These are phyloP conservation scores for Linnaemya vulpina DNA, from an alignment of 2,888 invertebrate genomes.

Conservation along the genomic window DNA sequence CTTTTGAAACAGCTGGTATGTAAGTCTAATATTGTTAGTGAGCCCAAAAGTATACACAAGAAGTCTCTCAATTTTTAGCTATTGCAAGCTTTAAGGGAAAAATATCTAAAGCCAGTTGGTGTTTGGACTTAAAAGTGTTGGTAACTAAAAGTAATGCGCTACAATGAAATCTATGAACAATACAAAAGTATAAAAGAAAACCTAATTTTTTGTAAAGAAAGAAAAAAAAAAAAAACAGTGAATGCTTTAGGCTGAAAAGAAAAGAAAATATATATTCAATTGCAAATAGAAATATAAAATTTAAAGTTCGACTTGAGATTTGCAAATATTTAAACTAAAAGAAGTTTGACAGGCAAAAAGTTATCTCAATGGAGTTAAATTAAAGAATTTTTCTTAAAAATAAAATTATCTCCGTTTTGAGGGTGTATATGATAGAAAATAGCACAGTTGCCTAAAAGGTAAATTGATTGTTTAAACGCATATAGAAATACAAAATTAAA, in stretches of 20 bases:
- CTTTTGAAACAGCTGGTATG: constrained; percentile 63
- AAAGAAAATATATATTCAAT: not conserved
- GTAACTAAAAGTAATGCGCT: constrained; percentile 52
- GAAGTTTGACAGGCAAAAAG: not conserved
- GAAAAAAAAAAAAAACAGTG: constrained; percentile 27
- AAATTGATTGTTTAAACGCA: not conserved
- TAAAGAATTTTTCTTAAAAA: not conserved
- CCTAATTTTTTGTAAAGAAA: constrained; percentile 16
- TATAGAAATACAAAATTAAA: not conserved
- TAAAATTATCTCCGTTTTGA: not conserved
- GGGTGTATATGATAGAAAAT: constrained; percentile 18
- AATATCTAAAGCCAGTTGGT: constrained; percentile 58
- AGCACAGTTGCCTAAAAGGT: constrained; percentile 37
- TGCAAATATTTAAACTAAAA: constrained; percentile 18
- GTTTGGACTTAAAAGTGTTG: constrained; percentile 60
- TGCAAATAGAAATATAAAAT: not conserved
- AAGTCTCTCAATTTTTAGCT: constrained; percentile 51
- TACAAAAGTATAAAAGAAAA: constrained; percentile 43
- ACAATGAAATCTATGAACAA: constrained; percentile 25
- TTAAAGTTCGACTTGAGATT: constrained; percentile 2
- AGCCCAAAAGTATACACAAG: constrained; percentile 56
- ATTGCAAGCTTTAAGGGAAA: constrained; percentile 65
- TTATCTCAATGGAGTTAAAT: constrained; percentile 13
- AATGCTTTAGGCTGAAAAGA: constrained; percentile 22
- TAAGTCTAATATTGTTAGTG: constrained; percentile 27